Evolutionary conservation across 2,797 vertebrate genomes (phyloP), one percentile per base, ranked within the genome.

Genomic region (Phylloscopus collybita): DNA sequence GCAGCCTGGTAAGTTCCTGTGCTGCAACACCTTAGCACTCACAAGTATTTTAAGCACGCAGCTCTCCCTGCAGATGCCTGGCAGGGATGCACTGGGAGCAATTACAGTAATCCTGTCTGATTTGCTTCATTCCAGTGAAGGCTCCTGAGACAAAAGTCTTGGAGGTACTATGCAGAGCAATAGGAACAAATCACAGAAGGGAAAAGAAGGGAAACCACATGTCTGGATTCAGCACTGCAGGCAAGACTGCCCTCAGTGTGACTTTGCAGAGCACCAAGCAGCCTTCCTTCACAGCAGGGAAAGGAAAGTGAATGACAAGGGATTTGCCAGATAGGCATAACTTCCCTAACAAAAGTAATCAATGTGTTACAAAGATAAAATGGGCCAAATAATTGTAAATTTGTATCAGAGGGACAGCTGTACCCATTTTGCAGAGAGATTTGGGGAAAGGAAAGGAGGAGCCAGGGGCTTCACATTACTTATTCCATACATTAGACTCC

Each of bases 81-180:
- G 54, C 50, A 83, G 50, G 13, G 45, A 73, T 26, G 61, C 32
- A 30, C 9, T 2, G 3, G 36, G 42, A 86, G 47, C 26, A 86
- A 38, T 53, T 74, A 82, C 61, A 10, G 34, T 44, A 36, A 6
- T 44, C 26, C 30, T 0, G 0, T 10, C 22, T 4, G 21, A 81
- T 79, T 40, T 66, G 44, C 17, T 30, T 84, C 11, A 42, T 34
- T 73, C 42, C 69, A 11, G 30, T 26, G 40, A 94, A 80, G 47
- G 60, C 23, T 88, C 40, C 36, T 2, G 23, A 69, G 62, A 61
- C 18, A 0, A 6, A 70, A 67, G 16, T 36, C 75, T 84, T 56
- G n/a, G 29, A 89, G 53, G 50, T 65, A 81, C 20, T 23, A 59
- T 1, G 67, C 15, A 74, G 32, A 94, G 60, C 49, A 81, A 23